Evolutionary conservation across 1,140 invertebrate species (phyloP).

Genomic region (Drosophila grimshawi): DNA sequence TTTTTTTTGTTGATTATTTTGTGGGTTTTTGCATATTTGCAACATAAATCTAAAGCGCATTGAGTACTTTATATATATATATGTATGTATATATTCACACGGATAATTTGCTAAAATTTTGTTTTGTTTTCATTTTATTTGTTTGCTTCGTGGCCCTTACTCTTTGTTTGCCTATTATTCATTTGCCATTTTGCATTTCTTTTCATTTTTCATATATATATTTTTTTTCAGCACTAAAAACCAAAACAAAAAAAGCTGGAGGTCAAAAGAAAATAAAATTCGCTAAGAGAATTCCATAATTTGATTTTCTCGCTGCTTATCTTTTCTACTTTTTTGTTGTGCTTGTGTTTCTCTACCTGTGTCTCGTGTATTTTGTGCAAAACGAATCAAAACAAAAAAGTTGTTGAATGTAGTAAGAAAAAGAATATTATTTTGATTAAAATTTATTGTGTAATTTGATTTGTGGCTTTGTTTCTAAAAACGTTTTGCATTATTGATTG

Average conservation of each 20-base stretch:
- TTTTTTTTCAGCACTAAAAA: slow-evolving; percentile 30
- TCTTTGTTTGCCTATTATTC: slow-evolving; percentile 23
- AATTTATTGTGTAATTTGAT: slow-evolving; percentile 47
- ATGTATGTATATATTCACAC: slow-evolving; percentile 23
- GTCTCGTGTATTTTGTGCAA: slow-evolving; percentile 34
- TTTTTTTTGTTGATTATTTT: slow-evolving; percentile 3
- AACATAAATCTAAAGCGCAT: slow-evolving; percentile 48
- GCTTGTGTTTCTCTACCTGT: slow-evolving; percentile 31
- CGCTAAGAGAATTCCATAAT: slow-evolving; percentile 48
- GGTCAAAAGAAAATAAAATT: slow-evolving; percentile 41
- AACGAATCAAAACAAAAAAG: neutral
- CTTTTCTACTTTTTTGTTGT: slow-evolving; percentile 11
- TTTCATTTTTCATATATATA: slow-evolving; percentile 7
- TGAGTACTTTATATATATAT: slow-evolving; percentile 20
- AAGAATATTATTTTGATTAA: slow-evolving; percentile 20
- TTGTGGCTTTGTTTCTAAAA: slow-evolving; percentile 33
- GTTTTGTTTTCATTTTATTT: slow-evolving; percentile 5
- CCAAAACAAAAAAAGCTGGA: neutral
- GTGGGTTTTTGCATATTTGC: slow-evolving; percentile 39
- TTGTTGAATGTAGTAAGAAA: neutral
- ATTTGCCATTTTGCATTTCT: slow-evolving; percentile 25
- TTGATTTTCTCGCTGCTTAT: slow-evolving; percentile 13
- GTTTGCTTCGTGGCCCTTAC: neutral
- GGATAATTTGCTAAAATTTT: slow-evolving; percentile 21
- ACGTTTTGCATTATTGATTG: slow-evolving; percentile 44